phyloP scores from a whole-genome alignment of 23 tunicate species.

The Corella eumyota region DNA sequence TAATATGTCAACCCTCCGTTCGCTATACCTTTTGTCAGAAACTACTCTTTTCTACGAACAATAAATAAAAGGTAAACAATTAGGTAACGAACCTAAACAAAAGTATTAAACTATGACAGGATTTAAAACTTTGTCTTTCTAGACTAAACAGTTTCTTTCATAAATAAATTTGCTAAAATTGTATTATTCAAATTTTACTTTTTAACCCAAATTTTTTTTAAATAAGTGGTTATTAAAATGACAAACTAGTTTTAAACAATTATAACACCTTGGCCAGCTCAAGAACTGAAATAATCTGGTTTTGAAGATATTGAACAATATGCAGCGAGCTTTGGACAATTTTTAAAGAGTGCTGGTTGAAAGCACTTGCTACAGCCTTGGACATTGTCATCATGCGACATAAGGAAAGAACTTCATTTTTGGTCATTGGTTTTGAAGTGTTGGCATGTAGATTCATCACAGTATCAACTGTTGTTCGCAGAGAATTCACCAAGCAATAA shows the following conservation, averaged over 20 bases:
- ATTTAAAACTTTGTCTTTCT: too few species aligned
- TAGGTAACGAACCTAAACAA: not conserved
- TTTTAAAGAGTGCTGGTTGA: slow-evolving; percentile 33
- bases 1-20: slow-evolving; percentile 64
- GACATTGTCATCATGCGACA: slow-evolving; percentile 73
- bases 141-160: too few species aligned
- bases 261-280: slow-evolving; percentile 49
- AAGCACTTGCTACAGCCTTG: slow-evolving; percentile 52
- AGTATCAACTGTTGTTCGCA: slow-evolving; percentile 39
- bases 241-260: not conserved
- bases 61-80: not conserved
- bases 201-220: not conserved
- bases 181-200: not conserved
- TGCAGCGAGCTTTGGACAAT: slow-evolving; percentile 31
- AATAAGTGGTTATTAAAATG: not conserved
- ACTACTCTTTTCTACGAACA: slow-evolving; percentile 33
- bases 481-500: slow-evolving; percentile 10
- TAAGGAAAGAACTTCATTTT: slow-evolving; percentile 49
- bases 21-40: slow-evolving; percentile 81
- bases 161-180: too few species aligned
- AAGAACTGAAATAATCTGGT: slow-evolving; percentile 39
- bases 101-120: too few species aligned
- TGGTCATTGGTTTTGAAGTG: slow-evolving; percentile 65
- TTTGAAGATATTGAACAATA: slow-evolving; percentile 65
- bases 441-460: slow-evolving; percentile 61